Conservation (phyloP, 1,140 invertebrate genomes). For the Papilio polyxenes region DNA sequence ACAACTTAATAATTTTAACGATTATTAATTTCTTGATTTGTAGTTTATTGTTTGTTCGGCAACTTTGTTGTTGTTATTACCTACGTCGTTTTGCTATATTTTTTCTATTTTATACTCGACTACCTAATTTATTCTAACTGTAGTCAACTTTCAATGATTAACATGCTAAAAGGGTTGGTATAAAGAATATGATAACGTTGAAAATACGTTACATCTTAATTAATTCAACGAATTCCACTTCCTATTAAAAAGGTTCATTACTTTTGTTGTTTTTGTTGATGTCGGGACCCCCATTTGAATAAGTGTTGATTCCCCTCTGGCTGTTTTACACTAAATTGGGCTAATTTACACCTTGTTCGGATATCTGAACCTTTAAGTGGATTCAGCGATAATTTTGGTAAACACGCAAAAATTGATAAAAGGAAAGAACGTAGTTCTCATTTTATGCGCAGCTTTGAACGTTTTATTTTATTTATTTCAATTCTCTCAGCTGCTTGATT, state of each 20-base stretch:
- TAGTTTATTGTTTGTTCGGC: too few species aligned
- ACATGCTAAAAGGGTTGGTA: background rate
- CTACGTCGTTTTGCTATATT: too few species aligned
- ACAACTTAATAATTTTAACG: background rate
- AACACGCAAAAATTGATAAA: slow-evolving; percentile 31
- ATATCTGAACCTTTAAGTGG: slow-evolving; percentile 34
- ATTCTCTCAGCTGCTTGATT: background rate
- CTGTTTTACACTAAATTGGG: slow-evolving; percentile 37
- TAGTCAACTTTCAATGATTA: background rate
- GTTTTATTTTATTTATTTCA: slow-evolving; percentile 17
- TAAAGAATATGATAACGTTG: background rate
- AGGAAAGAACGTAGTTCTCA: slow-evolving; percentile 2
- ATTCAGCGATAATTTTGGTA: slow-evolving; percentile 32
- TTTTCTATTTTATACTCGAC: too few species aligned
- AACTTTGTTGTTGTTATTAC: too few species aligned
- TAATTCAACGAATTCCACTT: background rate
- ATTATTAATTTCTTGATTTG: background rate
- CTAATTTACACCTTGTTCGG: slow-evolving; percentile 36
- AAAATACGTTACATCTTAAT: background rate
- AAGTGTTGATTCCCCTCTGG: slow-evolving; percentile 35
- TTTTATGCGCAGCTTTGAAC: slow-evolving; percentile 7
- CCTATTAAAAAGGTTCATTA: slow-evolving; percentile 6
- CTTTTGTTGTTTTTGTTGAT: slow-evolving; percentile 31
- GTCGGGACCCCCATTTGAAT: slow-evolving; percentile 28
- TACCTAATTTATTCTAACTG: background rate